Evolutionary conservation across 2,888 invertebrate genomes (phyloP), one percentile per base, ranked within the genome.

Genomic region (Vanessa cardui): DNA sequence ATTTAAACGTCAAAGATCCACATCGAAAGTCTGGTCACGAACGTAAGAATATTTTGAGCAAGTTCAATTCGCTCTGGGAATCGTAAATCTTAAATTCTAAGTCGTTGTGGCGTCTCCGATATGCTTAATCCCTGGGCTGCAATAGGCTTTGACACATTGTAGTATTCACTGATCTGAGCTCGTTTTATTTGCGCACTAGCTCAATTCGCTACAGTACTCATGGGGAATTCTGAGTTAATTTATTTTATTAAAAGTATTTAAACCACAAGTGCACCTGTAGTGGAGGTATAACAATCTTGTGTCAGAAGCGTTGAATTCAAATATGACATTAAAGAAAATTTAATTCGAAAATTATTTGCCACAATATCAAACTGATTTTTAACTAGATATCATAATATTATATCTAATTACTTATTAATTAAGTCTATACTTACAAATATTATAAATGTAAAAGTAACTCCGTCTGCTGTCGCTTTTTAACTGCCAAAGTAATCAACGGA

Each of bases 81-180:
- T 63, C 76, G 76, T 77, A 76, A 77, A 77, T 77, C 76, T 76
- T 66, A 54, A 70, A 70, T 72, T 69, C 63, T 66, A 49, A 70
- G 69, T 64, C 69, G 70, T 68, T 69, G 74, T 67, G 70, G 72
- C 72, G 68, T 72, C 70, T 68, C 64, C 72, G 73, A 72, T 71
- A 70, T 66, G 67, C 67, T 68, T 60, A 54, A 52, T 76, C 76
- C 76, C 74, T 18, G 45, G 54, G 71, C 72, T 66, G 70, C 76
- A 72, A 74, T 76, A 76, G 67, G 72, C 73, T 73, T 66, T 72
- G 76, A 70, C 70, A 66, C 70, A 68, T 69, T 70, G 69, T 73
- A 67, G 66, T 62, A 62, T 65, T 65, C 64, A 58, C 54, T 66
- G 52, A 72, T 61, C 39, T 16, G 9, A 26, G 56, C 49, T 49